Evolutionary conservation across 2,888 invertebrate species (phyloP).

Genomic region (Caenorhabditis sp.): DNA sequence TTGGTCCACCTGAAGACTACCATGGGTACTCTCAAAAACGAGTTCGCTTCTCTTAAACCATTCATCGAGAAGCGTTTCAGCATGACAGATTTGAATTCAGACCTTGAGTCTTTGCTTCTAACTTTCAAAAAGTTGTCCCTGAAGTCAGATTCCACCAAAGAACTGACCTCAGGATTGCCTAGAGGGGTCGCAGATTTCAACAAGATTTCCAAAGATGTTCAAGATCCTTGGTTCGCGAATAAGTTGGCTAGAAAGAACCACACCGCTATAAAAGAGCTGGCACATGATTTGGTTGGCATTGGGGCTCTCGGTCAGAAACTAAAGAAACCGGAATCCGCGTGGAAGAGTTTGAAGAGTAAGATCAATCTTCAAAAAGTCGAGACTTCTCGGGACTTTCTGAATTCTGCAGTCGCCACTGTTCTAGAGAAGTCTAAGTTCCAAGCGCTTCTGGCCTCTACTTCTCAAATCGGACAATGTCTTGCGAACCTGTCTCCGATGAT

Average conservation of each 20-base stretch:
- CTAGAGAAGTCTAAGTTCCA: not conserved
- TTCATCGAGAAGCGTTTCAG: not conserved
- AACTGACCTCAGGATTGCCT: not conserved
- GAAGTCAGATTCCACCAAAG: not conserved
- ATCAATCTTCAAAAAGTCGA: not conserved
- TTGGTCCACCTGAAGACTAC: not conserved
- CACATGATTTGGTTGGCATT: not conserved
- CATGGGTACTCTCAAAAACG: not conserved
- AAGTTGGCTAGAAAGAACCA: no score
- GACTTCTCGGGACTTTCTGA: not conserved
- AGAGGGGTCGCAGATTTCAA: no score
- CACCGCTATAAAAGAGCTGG: not conserved
- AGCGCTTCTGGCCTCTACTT: not conserved
- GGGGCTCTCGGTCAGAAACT: not conserved
- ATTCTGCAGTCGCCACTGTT: not conserved
- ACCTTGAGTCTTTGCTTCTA: not conserved
- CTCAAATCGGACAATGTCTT: not conserved
- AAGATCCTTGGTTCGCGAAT: no score
- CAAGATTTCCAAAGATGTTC: no score
- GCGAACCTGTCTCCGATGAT: not conserved
- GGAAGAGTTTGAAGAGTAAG: not conserved
- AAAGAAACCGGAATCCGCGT: not conserved
- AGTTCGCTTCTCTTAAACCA: not conserved
- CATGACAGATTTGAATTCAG: not conserved
- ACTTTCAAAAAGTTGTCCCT: not conserved